Conservation (phyloP, 2,113 vertebrate species). For the Apteryx mantelli region DNA sequence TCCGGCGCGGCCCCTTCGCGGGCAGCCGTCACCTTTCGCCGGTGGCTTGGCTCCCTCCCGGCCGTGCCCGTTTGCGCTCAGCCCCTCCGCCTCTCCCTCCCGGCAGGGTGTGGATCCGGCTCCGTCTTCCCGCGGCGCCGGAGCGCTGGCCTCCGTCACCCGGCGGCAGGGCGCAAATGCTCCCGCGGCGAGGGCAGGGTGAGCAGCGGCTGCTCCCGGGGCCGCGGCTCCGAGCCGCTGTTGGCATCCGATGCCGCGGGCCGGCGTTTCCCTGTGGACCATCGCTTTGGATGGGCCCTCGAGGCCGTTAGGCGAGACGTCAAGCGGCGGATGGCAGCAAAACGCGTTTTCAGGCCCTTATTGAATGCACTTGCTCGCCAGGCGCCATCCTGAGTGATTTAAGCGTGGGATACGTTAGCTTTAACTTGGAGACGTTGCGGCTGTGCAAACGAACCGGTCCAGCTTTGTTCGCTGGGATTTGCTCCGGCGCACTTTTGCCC, state of each 20-base stretch:
- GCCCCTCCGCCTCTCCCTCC: not conserved
- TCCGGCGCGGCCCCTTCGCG: not conserved
- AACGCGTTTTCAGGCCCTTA: slow-evolving; percentile 20
- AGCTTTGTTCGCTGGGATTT: not conserved
- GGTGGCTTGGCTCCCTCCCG: slow-evolving; percentile 29
- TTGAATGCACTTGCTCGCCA: slow-evolving; percentile 6
- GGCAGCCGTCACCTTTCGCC: slow-evolving; percentile 39
- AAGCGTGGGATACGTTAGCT: not conserved
- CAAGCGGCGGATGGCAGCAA: not conserved
- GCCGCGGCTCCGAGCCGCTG: too few relatives aligned
- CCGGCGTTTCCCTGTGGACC: too few relatives aligned
- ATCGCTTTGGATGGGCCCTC: not conserved
- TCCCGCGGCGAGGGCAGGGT: too few relatives aligned
- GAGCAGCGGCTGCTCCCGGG: too few relatives aligned
- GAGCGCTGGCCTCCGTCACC: too few relatives aligned
- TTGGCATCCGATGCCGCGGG: too few relatives aligned
- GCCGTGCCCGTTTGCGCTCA: not conserved
- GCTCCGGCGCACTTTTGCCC: not conserved
- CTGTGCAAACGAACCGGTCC: not conserved
- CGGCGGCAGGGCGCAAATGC: too few relatives aligned
- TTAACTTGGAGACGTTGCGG: slow-evolving; percentile 29
- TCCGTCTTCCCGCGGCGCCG: too few relatives aligned
- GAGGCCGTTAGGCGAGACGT: slow-evolving; percentile 11
- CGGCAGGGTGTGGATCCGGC: not conserved
- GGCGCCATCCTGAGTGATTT: slow-evolving; percentile 42